Evolutionary conservation across 92 coral and sea anemone species (phyloP), one percentile per base, ranked within the genome.

Genomic region (Heteractis magnifica): DNA sequence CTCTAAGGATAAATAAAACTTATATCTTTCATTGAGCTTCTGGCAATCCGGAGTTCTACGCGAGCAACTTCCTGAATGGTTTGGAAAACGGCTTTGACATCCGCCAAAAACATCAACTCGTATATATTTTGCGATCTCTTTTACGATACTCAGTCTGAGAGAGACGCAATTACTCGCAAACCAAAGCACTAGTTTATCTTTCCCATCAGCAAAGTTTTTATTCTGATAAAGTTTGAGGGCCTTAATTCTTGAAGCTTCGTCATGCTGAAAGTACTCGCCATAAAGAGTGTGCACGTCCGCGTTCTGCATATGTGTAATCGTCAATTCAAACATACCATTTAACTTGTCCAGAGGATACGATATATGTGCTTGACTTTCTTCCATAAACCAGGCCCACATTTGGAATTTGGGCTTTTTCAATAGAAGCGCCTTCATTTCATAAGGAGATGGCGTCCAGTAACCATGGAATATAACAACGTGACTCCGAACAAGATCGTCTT

Each of bases 1-100:
- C 62, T 91, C 94, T 5, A 91, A 77, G 6, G 94, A 89, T 62
- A 91, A 76, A 44, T 87, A 91, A 75, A 91, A 91, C 81, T 86
- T 91, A 65, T 91, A 86, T 51, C 85, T 82, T 23, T 53, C 41
- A 20, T 21, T 65, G 44, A 26, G n/a, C 10, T 19, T 41, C 11
- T 7, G 13, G n/a, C 82, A 84, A 4, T 51, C 62, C 8, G 4
- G 41, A 4, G 55, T 74, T 19, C 70, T 23, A 65, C 58, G 56
- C 4, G 71, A 52, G 49, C 87, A 84, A 4, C 20, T 65, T 3
- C 58, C n/a, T 60, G 23, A 23, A 23, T 52, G 52, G n/a, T 59
- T 26, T 34, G 44, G 44, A 60, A 84, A 84, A 49, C 49, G 62
- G 12, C 12, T 76, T 20, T 77, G 71, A 49, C 87, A 84, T 0